A percentile compares a stretch with the other conserved stretches of the same genome.
Conservation (phyloP, 2,113 vertebrate genomes). For the Stictonetta naevosa region DNA sequence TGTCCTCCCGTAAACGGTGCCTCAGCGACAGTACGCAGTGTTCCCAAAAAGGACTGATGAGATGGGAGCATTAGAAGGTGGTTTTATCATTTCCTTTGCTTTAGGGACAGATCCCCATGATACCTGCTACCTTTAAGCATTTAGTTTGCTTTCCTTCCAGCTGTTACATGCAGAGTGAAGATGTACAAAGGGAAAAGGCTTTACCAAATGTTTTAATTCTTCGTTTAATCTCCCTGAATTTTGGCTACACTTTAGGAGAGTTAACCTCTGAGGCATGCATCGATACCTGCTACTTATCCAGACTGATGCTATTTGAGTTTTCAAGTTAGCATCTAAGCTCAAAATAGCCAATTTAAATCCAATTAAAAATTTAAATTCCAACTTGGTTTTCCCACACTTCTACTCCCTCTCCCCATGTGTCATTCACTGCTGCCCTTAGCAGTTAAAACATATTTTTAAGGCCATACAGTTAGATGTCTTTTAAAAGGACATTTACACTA, state of each 20-base stretch:
- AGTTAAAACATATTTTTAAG: not conserved
- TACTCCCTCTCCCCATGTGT: not conserved
- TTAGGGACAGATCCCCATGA: not conserved
- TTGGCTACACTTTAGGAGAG: not conserved
- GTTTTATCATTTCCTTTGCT: not conserved
- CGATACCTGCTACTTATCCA: not conserved
- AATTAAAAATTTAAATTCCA: not conserved
- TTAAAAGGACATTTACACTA: not conserved
- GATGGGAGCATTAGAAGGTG: not conserved
- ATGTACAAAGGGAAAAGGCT: not conserved
- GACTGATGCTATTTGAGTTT: not conserved
- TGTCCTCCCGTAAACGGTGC: conserved; percentile 44
- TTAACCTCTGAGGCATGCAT: not conserved
- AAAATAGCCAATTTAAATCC: not conserved
- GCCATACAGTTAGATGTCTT: not conserved
- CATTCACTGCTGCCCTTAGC: not conserved
- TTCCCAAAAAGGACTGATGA: not conserved
- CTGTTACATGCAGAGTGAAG: not conserved
- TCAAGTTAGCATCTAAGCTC: not conserved
- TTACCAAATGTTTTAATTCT: not conserved
- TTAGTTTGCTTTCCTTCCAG: not conserved
- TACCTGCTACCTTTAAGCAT: not conserved
- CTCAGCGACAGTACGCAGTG: not conserved
- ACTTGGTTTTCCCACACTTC: not conserved
- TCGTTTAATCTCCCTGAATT: not conserved